Evolutionary conservation across 1,140 invertebrate species (phyloP), one percentile per base, ranked within the genome.

Genomic region (Eurosta solidaginis): DNA sequence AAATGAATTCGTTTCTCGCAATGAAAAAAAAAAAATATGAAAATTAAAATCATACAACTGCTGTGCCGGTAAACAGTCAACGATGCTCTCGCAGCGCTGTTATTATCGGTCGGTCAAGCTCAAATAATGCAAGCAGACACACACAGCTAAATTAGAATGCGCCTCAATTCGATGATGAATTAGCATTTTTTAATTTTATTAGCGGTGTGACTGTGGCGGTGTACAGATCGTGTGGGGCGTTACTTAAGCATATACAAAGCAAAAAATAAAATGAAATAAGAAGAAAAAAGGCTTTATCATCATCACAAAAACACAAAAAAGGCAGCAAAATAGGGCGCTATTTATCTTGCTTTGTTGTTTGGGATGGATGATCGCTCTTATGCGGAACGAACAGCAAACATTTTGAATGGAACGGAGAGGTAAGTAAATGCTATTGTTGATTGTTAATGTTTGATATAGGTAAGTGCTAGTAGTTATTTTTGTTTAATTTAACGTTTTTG

Each of bases 321-420:
- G 29, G 2, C 54, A 63, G 7, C 33, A 68, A 68, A 68, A 22
- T 68, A 40, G 59, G n/a, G 33, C 33, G 59, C 59, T 68, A 68
- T 68, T 68, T 68, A 40, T 68, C 59, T 68, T 68, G 33, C 33
- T 40, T 68, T 68, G 59, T 68, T 63, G n/a, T n/a, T n/a, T n/a
- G n/a, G n/a, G n/a, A n/a, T n/a, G 20, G 33, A 42, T 36, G 33
- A 20, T 5, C 10, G n/a, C 27, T 68, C 40, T 40, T 40, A n/a
- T n/a, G n/a, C n/a, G n/a, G n/a, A n/a, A n/a, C 20, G 59, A n/a
- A 17, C 10, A 4, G 59, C 59, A 68, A 68, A 68, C 59, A 68
- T 40, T 40, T 29, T 22, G 59, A n/a, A 68, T n/a, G 59, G 3
- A 10, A 40, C 40, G 22, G 40, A 68, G 40, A 40, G 33, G 33